phyloP scores from a whole-genome alignment of 2,888 invertebrate genomes.

The Synergus umbraculus region DNA sequence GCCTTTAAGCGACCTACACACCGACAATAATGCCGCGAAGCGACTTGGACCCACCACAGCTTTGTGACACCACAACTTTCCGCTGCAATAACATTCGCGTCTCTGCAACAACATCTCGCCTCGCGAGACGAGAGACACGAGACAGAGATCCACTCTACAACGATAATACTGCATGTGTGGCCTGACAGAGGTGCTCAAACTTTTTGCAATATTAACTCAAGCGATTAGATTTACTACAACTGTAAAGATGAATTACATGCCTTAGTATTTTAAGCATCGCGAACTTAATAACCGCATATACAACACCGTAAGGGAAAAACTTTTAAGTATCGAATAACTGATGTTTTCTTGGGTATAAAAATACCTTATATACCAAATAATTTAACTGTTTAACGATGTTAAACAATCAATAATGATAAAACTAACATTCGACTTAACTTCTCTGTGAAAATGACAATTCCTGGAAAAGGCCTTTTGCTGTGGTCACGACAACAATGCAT shows the following conservation, averaged over 20 bases:
- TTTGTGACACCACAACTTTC: constrained; percentile 69
- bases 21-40: constrained; percentile 39
- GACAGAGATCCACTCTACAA: constrained; percentile 69
- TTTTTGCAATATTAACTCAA: constrained; percentile 18
- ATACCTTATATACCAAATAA: no score
- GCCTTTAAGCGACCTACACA: constrained; percentile 53
- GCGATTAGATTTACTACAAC: neutral
- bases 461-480: neutral
- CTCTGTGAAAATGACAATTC: constrained; percentile 16
- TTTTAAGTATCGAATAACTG: neutral
- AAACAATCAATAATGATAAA: neutral
- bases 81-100: constrained; percentile 71
- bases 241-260: neutral
- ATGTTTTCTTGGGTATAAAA: no score
- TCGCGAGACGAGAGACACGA: constrained; percentile 50
- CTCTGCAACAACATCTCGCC: constrained; percentile 65
- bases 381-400: no score
- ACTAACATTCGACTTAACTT: neutral
- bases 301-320: neutral
- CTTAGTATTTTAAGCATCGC: neutral
- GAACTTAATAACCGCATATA: neutral
- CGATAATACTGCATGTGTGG: constrained; percentile 74
- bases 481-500: constrained; percentile 22
- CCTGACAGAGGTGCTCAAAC: constrained; percentile 63
- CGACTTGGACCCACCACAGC: constrained; percentile 64